Evolutionary conservation across 2,113 vertebrate genomes (phyloP), one percentile per base, ranked within the genome.

Genomic region (Kryptolebias marmoratus): DNA sequence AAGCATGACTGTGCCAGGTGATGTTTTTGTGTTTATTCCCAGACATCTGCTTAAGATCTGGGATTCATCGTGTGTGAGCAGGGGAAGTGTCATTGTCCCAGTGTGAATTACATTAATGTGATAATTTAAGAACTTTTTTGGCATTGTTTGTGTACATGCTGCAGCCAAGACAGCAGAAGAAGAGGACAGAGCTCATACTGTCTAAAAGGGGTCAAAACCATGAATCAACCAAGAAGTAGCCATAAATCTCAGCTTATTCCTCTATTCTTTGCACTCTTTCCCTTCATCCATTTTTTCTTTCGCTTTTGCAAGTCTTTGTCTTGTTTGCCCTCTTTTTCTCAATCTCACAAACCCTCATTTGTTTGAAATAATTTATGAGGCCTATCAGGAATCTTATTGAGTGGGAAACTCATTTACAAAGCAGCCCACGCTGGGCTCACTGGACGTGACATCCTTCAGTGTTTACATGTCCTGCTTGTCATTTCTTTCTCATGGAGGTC

Each of bases 331-430:
- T 64, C 49, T 45, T n/a, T 63, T 5, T 13, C 32, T 68, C 28
- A 18, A 13, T 45, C 42, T 64, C 32, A 85, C 85, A 87, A 75
- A 54, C 66, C 36, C 52, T 67, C 56, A 22, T 84, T 84, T 85
- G 80, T 88, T 72, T 79, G 68, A 74, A 68, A 74, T 84, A 14
- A 85, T 85, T 79, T 68, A 79, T 73, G 80, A 77, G 50, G 68
- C 58, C 69, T 45, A 73, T 77, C 74, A 71, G 75, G 80, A 87
- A 88, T 82, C 59, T 75, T 18, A 64, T 31, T 27, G 13, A 71
- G 82, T 86, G 56, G 90, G 82, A 75, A 78, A 66, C 63, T 83
- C 55, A 80, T 87, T 84, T 80, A 76, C 73, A 71, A 47, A 47
- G 27, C 66, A 60, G 73, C 61, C 61, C 63, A 57, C 75, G 12